These are phyloP conservation scores for Pomatorhinus ruficollis DNA, from an alignment of 2,113 vertebrate species.

Conservation along the genomic window DNA sequence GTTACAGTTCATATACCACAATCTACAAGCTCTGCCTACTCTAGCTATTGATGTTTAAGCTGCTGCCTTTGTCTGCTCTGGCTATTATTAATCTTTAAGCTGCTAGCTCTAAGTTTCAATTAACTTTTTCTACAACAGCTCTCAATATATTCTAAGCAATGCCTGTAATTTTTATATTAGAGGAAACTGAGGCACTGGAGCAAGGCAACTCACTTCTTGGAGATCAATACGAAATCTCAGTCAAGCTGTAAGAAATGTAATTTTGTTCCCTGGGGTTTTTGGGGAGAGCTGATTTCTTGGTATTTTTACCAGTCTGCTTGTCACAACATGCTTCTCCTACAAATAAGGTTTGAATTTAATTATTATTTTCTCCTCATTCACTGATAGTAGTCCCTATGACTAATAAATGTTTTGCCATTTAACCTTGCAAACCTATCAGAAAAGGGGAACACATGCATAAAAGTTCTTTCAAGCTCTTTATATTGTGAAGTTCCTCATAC, in stretches of 20 bases:
- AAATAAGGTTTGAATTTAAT: neutral
- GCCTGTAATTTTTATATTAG: neutral
- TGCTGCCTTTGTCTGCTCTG: neutral
- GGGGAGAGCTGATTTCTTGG: fast-evolving
- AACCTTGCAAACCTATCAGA: neutral
- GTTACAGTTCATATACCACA: neutral
- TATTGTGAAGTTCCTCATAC: neutral
- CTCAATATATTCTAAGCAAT: neutral
- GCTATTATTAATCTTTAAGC: neutral
- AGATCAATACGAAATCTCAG: neutral
- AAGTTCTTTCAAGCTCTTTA: neutral
- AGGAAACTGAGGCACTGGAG: constrained; percentile 9
- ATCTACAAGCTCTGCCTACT: neutral
- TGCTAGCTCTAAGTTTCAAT: neutral
- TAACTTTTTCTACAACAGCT: neutral
- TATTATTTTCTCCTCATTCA: neutral
- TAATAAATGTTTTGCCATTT: neutral
- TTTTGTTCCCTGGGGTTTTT: neutral
- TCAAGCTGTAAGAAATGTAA: neutral
- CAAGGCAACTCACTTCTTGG: neutral
- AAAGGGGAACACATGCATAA: neutral
- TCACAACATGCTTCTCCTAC: neutral
- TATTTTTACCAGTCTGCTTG: neutral
- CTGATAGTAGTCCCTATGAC: neutral
- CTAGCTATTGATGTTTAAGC: neutral